Conservation (phyloP, 37 sponge, comb jelly and placozoan species). For the Cliona cf. orientalis region DNA sequence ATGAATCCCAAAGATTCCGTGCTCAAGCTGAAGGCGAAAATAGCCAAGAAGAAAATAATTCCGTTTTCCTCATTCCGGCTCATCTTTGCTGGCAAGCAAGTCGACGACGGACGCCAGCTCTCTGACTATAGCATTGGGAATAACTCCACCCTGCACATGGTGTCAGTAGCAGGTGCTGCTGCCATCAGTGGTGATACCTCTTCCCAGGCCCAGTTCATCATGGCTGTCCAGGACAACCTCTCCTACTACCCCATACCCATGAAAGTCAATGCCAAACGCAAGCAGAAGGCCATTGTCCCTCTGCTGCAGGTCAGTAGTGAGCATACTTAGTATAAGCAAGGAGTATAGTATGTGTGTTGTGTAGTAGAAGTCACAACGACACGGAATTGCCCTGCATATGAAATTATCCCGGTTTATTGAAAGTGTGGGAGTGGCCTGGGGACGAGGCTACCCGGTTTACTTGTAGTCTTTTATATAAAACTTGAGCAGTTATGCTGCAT, state of each 20-base stretch:
- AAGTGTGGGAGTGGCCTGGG: too few relatives aligned
- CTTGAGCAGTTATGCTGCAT: too few relatives aligned
- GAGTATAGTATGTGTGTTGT: too few relatives aligned
- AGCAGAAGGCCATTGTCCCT: slow-evolving; percentile 92
- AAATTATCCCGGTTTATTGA: too few relatives aligned
- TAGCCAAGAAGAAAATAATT: slow-evolving; percentile 60
- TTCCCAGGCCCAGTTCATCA: slow-evolving; percentile 60
- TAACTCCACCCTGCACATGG: slow-evolving; percentile 62
- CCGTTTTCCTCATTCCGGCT: slow-evolving; percentile 48
- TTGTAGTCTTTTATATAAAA: too few relatives aligned
- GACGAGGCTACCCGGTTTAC: too few relatives aligned
- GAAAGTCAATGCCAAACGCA: slow-evolving; percentile 85
- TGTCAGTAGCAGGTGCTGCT: not conserved
- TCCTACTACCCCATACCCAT: slow-evolving; percentile 86
- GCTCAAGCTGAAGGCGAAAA: slow-evolving; percentile 60
- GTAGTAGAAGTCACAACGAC: too few relatives aligned
- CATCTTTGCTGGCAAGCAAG: slow-evolving; percentile 76
- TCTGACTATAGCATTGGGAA: slow-evolving; percentile 87
- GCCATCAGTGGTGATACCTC: not conserved
- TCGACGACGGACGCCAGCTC: slow-evolving; percentile 82
- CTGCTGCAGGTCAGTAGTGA: too few relatives aligned
- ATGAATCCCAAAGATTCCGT: slow-evolving; percentile 84
- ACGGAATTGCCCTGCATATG: too few relatives aligned
- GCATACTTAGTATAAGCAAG: too few relatives aligned
- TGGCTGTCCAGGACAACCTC: slow-evolving; percentile 84